Base-by-base conservation (phyloP, 2,888 invertebrate genomes). In the Drosophila leonis region DNA sequence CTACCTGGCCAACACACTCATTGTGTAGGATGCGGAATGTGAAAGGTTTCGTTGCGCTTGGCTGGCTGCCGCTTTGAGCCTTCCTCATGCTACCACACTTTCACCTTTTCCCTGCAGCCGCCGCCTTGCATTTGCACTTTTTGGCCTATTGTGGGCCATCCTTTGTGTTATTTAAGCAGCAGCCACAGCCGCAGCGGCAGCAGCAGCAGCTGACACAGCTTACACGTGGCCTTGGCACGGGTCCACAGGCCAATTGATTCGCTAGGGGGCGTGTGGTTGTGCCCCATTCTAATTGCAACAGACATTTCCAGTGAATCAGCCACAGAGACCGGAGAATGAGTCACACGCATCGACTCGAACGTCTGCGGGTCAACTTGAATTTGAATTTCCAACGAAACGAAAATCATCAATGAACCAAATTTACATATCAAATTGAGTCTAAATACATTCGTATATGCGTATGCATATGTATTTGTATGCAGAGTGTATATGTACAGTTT, bases 371-470 rank as follows among this genome's bases (percentile, higher is more conserved):
- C 59, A 68, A 77, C 75, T 71, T 60, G 52, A 70, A 65, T 52
- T 41, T 44, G 37, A 68, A 80, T 82, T 85, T 77, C 66, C 66
- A 75, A 63, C 51, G 75, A 75, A 73, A 69, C 59, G 71, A 73
- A 72, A 81, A 73, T 77, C 75, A 80, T 87, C 82, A 87, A 84
- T 87, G 87, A 87, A 82, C 67, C 51, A 49, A 69, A 84, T 87
- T 87, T 82, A 80, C 84, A 87, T 84, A 84, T 69, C 84, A 75
- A 80, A 78, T 75, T 60, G 56, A 54, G 52, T 61, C 48, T 29
- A 31, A 39, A 54, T 24, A 42, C 20, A 42, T 12, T 5, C 12
- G 13, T 9, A 6, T 41, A 13, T 29, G 18, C 12, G n/a, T 37
- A 9, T 41, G 24, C 4, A 55, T 27, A 24, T 24, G 6, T 24